Base-by-base conservation (phyloP, 92 coral and sea anemone genomes). In the Pocillopora grandis region DNA sequence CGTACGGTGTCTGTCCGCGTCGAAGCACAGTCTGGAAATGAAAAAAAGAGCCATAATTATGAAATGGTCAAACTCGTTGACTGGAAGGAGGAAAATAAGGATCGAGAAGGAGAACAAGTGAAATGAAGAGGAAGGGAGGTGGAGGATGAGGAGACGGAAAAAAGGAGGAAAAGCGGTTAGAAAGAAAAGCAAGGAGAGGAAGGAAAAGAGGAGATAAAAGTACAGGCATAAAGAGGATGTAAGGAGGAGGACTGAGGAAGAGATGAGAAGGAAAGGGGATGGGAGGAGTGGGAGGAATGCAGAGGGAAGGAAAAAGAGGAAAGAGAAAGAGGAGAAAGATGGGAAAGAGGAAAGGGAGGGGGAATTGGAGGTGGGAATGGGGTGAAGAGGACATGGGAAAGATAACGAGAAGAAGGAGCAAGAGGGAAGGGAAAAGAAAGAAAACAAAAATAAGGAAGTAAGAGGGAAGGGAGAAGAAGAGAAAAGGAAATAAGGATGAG, bases 21-120 rank as follows among this genome's bases (percentile, higher is more conserved):
- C 88, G 91, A 79, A 59, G 78, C 62, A 84, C 86, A 15, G 90
- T 89, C 95, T 92, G 81, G 19, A 56, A 78, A 65, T 58, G 62
- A n/a, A 9, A 76, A 19, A 52, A 35, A 56, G 23, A 36, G 18
- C n/a, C 20, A 16, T 5, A 6, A 5, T 16, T 2, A 13, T 62
- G 2, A 14, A 62, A 62, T 62, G 20, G 9, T 62, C 20, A 5
- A 62, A 42, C 52, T 42, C 52, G 52, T 42, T 42, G 52, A 42
- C 4, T 3, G 52, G 52, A 1, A 42, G 52, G 52, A 42, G 52
- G 8, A 42, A 42, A 42, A 42, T 42, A 42, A 3, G 52, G 52
- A 42, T 42, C 52, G 52, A 42, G 52, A 7, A 42, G 52, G 52
- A 7, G 8, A 31, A 17, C 68, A 64, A n/a, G 23, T 18, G 3